These are phyloP conservation scores for Cydia amplana DNA, from an alignment of 1,140 invertebrate species.

Conservation along the genomic window DNA sequence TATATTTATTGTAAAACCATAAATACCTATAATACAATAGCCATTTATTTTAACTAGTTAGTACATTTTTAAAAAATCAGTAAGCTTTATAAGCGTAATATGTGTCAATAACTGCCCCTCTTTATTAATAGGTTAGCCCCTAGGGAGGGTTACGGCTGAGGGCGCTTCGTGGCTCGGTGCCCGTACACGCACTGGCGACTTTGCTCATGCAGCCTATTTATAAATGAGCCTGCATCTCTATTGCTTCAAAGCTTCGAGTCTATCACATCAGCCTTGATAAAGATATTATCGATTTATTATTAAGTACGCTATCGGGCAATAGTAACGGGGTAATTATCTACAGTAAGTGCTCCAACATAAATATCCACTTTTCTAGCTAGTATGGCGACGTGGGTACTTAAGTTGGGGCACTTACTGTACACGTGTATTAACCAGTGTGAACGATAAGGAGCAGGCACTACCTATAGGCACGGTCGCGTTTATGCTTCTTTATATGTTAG, in stretches of 20 bases:
- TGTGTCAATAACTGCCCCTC: conserved; percentile 22
- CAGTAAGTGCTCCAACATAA: too few species aligned
- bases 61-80: neutral
- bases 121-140: conserved; percentile 34
- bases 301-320: neutral
- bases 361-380: too few species aligned
- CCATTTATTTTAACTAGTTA: too few species aligned
- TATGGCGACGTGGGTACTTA: too few species aligned
- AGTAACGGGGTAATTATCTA: too few species aligned
- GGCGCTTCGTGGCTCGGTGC: conserved; percentile 44
- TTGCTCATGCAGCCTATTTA: conserved; percentile 35
- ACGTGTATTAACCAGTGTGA: neutral
- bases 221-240: conserved; percentile 35
- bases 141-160: conserved; percentile 50
- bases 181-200: conserved; percentile 59
- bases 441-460: neutral
- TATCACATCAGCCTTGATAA: conserved; percentile 47
- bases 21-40: too few species aligned
- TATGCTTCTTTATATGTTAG: neutral
- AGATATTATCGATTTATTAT: neutral
- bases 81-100: neutral
- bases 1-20: too few species aligned
- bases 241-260: conserved; percentile 41
- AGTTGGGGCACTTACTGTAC: too few species aligned
- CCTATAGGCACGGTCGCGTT: neutral